Evolutionary conservation across 2,888 invertebrate species (phyloP).

Genomic region (Pachydiplax longipennis): DNA sequence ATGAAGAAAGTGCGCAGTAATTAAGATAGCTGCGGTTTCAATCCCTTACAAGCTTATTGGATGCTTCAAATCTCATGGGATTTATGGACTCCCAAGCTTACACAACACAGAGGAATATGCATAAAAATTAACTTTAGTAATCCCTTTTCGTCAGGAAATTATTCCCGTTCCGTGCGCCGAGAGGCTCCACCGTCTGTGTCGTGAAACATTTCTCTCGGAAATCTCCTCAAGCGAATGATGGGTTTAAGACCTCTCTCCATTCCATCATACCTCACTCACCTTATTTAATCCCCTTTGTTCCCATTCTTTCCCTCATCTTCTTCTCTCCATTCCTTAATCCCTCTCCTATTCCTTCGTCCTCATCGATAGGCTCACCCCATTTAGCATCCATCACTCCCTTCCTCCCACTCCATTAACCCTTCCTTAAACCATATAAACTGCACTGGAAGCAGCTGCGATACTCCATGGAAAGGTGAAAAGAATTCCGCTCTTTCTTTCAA

Average conservation of each 20-base stretch:
- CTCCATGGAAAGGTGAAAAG: not conserved
- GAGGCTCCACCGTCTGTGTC: conserved; percentile 35
- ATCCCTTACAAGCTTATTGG: conserved; percentile 35
- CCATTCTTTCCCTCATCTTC: not conserved
- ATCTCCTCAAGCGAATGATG: conserved; percentile 40
- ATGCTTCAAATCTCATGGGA: conserved; percentile 38
- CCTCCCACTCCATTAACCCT: not conserved
- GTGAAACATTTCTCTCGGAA: conserved; percentile 42
- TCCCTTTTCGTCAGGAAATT: conserved; percentile 43
- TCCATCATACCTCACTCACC: not conserved
- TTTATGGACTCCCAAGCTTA: conserved; percentile 37
- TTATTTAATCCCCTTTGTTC: not conserved
- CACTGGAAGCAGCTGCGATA: not conserved
- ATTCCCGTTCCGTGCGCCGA: conserved; percentile 38
- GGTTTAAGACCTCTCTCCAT: not conserved
- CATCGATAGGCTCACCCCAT: not conserved
- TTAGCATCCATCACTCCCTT: not conserved
- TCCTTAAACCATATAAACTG: not conserved
- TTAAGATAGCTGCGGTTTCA: conserved; percentile 41
- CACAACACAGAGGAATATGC: conserved; percentile 43
- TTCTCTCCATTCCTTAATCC: not conserved
- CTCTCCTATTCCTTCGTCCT: not conserved
- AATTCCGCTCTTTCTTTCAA: not conserved
- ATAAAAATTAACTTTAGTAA: conserved; percentile 44
- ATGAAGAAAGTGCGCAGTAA: conserved; percentile 22